These are phyloP conservation scores for Troides aeacus DNA, from an alignment of 2,888 invertebrate species.

Conservation along the genomic window DNA sequence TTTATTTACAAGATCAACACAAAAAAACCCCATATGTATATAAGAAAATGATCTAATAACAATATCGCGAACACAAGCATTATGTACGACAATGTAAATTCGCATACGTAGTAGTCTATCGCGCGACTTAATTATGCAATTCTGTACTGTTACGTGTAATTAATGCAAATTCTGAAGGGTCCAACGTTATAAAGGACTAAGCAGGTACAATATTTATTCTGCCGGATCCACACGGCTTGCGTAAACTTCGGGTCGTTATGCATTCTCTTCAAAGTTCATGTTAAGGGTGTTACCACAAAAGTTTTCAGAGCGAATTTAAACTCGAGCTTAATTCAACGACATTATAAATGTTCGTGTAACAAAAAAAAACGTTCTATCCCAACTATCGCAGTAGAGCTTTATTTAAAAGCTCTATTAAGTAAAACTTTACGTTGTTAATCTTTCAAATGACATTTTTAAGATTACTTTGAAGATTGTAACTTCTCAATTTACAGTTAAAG, in stretches of 20 bases:
- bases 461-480: too few species aligned
- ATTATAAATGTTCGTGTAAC: too few species aligned
- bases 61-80: not conserved
- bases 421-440: too few species aligned
- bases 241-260: constrained; percentile 41
- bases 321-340: not conserved
- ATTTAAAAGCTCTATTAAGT: too few species aligned
- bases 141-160: constrained; percentile 63
- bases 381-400: too few species aligned
- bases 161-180: constrained; percentile 68
- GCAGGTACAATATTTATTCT: constrained; percentile 61
- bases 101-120: constrained; percentile 41
- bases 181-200: constrained; percentile 52
- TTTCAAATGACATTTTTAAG: too few species aligned
- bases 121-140: constrained; percentile 57
- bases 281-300: constrained; percentile 33
- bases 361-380: too few species aligned
- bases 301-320: constrained; percentile 21
- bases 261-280: constrained; percentile 34
- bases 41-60: too few species aligned
- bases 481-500: not conserved
- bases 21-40: too few species aligned
- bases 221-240: constrained; percentile 40
- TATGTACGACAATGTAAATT: constrained; percentile 1
- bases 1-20: too few species aligned